Evolutionary conservation across 2,888 invertebrate genomes (phyloP), one percentile per base, ranked within the genome.

Genomic region (Netelia inedita): DNA sequence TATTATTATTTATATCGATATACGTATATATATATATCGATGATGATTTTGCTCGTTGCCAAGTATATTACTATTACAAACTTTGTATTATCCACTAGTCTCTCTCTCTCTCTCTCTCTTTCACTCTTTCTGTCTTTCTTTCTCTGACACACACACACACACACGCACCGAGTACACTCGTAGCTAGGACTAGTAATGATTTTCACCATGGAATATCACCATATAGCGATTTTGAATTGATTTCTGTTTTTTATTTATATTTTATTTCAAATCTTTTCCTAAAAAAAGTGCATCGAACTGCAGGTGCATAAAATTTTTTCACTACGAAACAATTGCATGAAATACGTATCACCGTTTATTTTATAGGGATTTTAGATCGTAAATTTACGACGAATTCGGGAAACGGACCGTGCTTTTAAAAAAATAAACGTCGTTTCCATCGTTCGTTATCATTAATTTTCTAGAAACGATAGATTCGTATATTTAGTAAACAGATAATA

Each of bases 151-250:
- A 35, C 59, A 63, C 72, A 43, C 55, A 65, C 72, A 80, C 83
- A 83, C 85, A 81, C 80, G 78, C 80, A 85, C 65, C 59, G 83
- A 79, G 73, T 53, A 71, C 63, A 85, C 74, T 50, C 28, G 74
- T 76, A 83, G 65, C 53, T 73, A 65, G 65, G 46, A 65, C 23
- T 83, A 16, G 41, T 61, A 46, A 46, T 2, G 14, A 46, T 55
- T 57, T 57, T 57, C 57, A n/a, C 57, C 9, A 16, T 1, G 57
- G 3, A 14, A 46, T 46, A 14, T 46, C 46, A 46, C 14, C 14
- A 11, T 46, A 46, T 46, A 9, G n/a, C 21, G 5, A 55, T n/a
- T n/a, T 46, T n/a, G 14, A 53, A 46, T 53, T 23, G 14, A 68
- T 19, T 71, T 55, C 6, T 53, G 53, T 28, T 5, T 55, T 1